Base-by-base conservation (phyloP, 2,888 invertebrate genomes). In the Metacarcinus magister region DNA sequence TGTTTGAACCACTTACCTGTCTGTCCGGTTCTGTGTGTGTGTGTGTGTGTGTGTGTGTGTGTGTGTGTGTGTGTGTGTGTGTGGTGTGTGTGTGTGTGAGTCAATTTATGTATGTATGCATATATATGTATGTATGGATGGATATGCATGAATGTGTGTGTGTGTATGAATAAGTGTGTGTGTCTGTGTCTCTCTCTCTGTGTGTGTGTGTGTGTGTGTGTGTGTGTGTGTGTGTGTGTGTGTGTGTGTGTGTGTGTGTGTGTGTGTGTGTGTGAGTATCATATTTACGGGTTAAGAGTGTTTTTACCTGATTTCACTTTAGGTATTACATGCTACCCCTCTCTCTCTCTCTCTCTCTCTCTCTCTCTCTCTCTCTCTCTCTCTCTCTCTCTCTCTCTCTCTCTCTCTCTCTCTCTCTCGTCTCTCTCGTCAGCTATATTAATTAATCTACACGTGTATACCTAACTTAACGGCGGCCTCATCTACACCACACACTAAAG, bases 291-390 rank as follows among this genome's bases (percentile, higher is more conserved):
- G 91, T 43, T 39, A 44, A 13, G 89, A 39, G 89, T 16, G 28
- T 67, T 89, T 39, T 89, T 39, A 32, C 91, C 44, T 91, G 91
- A 91, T 91, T 46, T 91, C 44, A 46, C 44, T 91, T 39, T n/a
- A 43, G 44, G 44, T 4, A 8, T 44, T 43, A 46, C 46, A n/a
- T 43, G 91, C 82, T 32, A 1, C 82, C 28, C 5, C 82, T 82
- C 82, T 82, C 82, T 44, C 44, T 44, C 46, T 91, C 89, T 48
- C 48, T 48, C 39, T 39, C 89, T 89, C 89, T 39, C 89, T 39
- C 43, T 91, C 44, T 44, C 91, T 91, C 91, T 91, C 91, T 91
- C 91, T 91, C 91, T 91, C 91, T 91, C 91, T 91, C 91, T 91
- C 91, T 91, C 91, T 91, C 91, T 91, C 91, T 90, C 90, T 44